These are phyloP conservation scores for Miltochrista miniata DNA, from an alignment of 2,888 invertebrate species.

Conservation along the genomic window DNA sequence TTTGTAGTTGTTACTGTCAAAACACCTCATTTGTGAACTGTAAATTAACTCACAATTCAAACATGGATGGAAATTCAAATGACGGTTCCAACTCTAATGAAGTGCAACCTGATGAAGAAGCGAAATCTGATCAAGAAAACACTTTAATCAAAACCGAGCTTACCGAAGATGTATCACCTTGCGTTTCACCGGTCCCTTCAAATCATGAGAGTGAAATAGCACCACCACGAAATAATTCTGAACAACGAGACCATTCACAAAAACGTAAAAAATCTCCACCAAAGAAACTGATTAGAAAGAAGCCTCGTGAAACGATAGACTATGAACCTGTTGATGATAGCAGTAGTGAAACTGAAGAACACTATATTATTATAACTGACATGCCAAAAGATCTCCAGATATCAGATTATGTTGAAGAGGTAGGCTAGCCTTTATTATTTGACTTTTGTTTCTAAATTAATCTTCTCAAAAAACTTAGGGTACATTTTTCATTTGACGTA, in stretches of 20 bases:
- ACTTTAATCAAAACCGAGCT: not conserved
- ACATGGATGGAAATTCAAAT: not conserved
- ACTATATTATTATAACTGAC: not conserved
- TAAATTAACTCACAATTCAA: not conserved
- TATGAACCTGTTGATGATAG: not conserved
- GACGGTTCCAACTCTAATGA: not conserved
- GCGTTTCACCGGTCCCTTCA: not conserved
- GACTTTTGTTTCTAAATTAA: not conserved
- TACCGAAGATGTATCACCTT: not conserved
- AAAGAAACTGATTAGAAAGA: constrained; percentile 3
- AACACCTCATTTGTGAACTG: too few relatives aligned
- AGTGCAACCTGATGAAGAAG: not conserved
- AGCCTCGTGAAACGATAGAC: not conserved
- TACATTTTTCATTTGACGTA: too few relatives aligned
- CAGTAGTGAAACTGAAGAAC: constrained; percentile 1
- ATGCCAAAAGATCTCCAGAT: constrained; percentile 27
- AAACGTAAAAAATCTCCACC: constrained; percentile 7
- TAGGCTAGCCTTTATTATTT: constrained; percentile 12
- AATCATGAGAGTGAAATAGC: not conserved
- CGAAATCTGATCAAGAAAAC: not conserved
- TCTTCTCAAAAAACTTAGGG: too few relatives aligned
- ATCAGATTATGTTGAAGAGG: constrained; percentile 44
- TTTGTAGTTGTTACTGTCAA: too few relatives aligned
- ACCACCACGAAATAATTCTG: not conserved
- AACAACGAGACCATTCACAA: not conserved